Evolutionary conservation across 2,113 vertebrate genomes (phyloP).

Genomic region (Gadus macrocephalus): DNA sequence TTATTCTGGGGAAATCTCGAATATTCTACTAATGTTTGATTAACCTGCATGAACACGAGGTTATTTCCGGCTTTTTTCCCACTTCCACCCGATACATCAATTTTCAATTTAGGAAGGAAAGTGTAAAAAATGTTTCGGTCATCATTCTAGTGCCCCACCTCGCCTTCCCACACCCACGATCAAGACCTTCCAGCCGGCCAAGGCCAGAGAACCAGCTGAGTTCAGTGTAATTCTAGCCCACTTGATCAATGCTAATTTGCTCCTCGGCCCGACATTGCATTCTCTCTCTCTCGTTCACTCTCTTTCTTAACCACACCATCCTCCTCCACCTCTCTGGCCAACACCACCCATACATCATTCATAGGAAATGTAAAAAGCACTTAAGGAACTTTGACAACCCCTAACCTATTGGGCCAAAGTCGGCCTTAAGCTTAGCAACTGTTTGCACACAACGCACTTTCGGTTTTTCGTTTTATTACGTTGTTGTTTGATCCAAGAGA

Average conservation of each 20-base stretch:
- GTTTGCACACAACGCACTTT: no score
- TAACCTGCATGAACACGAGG: no score
- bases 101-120: no score
- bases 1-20: neutral
- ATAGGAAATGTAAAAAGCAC: constrained; percentile 52
- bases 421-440: neutral
- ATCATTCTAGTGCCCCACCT: no score
- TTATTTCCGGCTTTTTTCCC: no score
- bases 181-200: constrained; percentile 25
- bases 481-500: no score
- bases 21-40: no score
- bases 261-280: constrained; percentile 32
- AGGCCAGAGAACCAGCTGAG: constrained; percentile 53
- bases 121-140: no score
- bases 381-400: constrained; percentile 46
- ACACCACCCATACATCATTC: constrained; percentile 64
- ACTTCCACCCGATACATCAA: no score
- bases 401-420: constrained; percentile 51
- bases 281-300: constrained; percentile 24
- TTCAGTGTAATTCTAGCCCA: constrained; percentile 61
- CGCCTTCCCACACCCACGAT: constrained; percentile 1
- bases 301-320: constrained; percentile 17
- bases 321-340: neutral
- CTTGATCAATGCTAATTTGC: constrained; percentile 67
- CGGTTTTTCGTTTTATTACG: no score